Conservation (phyloP, 2,888 invertebrate species). For the Antitype chi region DNA sequence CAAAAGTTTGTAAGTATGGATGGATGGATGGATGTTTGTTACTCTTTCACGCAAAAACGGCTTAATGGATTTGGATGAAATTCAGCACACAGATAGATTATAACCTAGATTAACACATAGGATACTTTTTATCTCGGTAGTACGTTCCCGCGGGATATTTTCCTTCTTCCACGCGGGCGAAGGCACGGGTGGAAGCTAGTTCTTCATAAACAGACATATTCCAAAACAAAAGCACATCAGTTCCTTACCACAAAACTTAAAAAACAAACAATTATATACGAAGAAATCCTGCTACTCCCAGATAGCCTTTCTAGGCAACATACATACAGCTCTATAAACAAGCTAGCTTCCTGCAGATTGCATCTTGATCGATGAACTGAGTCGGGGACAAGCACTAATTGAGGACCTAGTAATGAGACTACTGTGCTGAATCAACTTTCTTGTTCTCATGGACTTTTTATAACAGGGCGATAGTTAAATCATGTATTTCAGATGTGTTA, state of each 20-base stretch:
- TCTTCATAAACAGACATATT: no score
- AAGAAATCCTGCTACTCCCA: constrained; percentile 37
- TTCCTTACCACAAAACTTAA: neutral
- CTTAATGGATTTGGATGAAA: no score
- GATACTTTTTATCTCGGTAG: no score
- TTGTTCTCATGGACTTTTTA: constrained; percentile 31
- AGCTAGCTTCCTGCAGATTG: constrained; percentile 65
- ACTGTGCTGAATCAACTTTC: constrained; percentile 62
- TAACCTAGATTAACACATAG: no score
- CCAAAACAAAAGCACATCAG: neutral
- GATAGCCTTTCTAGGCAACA: constrained; percentile 56
- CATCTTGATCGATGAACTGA: constrained; percentile 73
- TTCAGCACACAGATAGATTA: no score
- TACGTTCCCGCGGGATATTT: no score
- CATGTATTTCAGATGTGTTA: neutral
- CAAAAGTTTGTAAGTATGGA: no score
- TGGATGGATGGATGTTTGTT: no score
- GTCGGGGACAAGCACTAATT: constrained; percentile 70
- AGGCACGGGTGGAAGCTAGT: no score
- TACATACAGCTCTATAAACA: constrained; percentile 57
- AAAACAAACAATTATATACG: constrained; percentile 45
- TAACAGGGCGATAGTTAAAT: neutral
- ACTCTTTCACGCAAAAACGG: no score
- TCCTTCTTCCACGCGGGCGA: no score
- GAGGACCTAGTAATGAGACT: constrained; percentile 63